These are phyloP conservation scores for Eurytoma adleriae DNA, from an alignment of 2,888 invertebrate species.

Conservation along the genomic window DNA sequence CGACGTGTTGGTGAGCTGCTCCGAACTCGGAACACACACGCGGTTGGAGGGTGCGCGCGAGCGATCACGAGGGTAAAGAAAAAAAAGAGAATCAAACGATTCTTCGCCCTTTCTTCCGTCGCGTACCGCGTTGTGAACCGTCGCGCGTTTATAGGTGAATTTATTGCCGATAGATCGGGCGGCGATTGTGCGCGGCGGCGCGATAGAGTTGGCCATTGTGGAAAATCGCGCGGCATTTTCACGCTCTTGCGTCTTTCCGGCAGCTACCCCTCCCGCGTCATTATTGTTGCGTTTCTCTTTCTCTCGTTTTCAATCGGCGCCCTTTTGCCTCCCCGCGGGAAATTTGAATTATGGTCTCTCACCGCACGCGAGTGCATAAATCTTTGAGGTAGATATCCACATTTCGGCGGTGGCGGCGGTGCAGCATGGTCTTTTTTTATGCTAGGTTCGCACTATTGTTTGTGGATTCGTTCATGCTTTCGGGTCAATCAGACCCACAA, in stretches of 20 bases:
- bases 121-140: conserved; percentile 15
- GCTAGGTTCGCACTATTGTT: conserved; percentile 20
- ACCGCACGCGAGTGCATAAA: conserved; percentile 56
- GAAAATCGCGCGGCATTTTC: conserved; percentile 57
- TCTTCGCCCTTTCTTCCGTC: conserved; percentile 39
- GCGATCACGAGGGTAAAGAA: background rate
- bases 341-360: conserved; percentile 56
- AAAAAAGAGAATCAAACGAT: conserved; percentile 50
- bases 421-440: conserved; percentile 16
- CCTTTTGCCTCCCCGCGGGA: conserved; percentile 8
- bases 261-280: conserved; percentile 14
- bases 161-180: conserved; percentile 68
- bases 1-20: conserved; percentile 33
- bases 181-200: conserved; percentile 42
- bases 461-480: conserved; percentile 22
- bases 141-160: conserved; percentile 67
- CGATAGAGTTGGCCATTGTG: conserved; percentile 55
- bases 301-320: conserved; percentile 46
- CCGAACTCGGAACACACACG: background rate
- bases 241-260: conserved; percentile 45
- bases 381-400: conserved; percentile 30
- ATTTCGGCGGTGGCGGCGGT: conserved; percentile 22
- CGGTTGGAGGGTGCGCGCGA: conserved; percentile 21
- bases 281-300: conserved; percentile 33
- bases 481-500: conserved; percentile 35